Base-by-base conservation (phyloP, 2,797 vertebrate genomes). In the Myoxocephalus aenaeus region DNA sequence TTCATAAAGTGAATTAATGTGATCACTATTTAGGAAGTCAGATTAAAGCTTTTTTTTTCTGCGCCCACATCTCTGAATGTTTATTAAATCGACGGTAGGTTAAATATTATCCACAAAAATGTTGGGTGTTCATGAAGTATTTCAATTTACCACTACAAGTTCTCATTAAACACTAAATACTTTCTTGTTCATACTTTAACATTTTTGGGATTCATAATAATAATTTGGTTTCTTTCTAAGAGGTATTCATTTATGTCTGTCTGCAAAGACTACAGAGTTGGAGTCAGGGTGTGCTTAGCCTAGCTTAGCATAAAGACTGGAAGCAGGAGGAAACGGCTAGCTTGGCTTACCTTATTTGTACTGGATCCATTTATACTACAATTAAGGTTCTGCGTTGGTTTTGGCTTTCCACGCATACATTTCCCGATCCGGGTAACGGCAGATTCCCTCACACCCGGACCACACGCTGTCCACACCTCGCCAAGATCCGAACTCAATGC, bases 1-100 rank as follows among this genome's bases (percentile, higher is more conserved):
- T 77, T 62, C 6, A 22, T n/a, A 11, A 29, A 18, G 40, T 15
- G 7, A 63, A 81, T 72, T 17, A 63, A 57, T 51, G 17, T 25
- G 13, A 51, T 42, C 25, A 68, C 29, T 32, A n/a, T 65, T 70
- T 7, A 34, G 12, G 1, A n/a, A 66, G 56, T 40, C 2, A 29
- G 34, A 50, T n/a, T 44, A 29, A 38, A 66, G 14, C 14, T 20
- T 15, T 29, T 29, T 38, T 65, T 25, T 53, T 62, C 3, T 53
- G 25, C 14, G 7, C 10, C 61, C 34, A 40, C 14, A 11, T 13
- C 13, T 46, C 38, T 42, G 13, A 58, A 53, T 53, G 17, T 44
- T 25, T 12, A 18, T 7, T 36, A 36, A 12, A 10, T 36, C 7
- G 7, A 22, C 4, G 22, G 2, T 25, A 34, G 17, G 29, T 15